phyloP scores from a whole-genome alignment of 2,113 vertebrate genomes.

The Eretmochelys imbricata region DNA sequence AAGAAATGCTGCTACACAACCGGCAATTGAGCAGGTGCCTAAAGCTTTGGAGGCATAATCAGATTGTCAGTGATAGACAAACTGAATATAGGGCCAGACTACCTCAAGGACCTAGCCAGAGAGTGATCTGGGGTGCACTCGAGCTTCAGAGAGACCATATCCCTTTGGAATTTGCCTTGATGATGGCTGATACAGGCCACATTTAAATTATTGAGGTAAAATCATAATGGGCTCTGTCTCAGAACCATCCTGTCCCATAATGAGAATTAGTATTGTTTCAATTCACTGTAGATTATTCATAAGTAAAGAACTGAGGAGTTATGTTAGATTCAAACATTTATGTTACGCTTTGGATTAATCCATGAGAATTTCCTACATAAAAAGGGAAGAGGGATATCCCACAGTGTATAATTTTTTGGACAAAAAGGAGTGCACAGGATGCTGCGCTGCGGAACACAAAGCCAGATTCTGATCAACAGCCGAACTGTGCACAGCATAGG shows the following conservation, averaged over 20 bases:
- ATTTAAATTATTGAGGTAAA: not conserved
- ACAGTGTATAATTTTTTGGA: not conserved
- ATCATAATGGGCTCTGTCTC: accelerated
- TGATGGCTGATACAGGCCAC: no score
- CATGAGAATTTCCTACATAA: not conserved
- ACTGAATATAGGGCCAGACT: no score
- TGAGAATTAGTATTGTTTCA: not conserved
- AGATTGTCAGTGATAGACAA: not conserved
- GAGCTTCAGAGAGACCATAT: no score
- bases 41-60: not conserved
- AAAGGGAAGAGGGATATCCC: not conserved
- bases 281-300: not conserved
- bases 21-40: not conserved
- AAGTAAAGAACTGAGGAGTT: not conserved
- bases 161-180: no score
- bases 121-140: no score
- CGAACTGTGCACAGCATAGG: not conserved
- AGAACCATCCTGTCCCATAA: no score
- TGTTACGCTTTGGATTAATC: not conserved
- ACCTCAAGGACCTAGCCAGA: no score
- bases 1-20: not conserved
- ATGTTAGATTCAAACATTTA: not conserved
- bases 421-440: not conserved
- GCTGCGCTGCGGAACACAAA: not conserved
- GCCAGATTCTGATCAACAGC: not conserved